Evolutionary conservation across 2,113 vertebrate species (phyloP).

Genomic region (Phalacrocorax carbo): DNA sequence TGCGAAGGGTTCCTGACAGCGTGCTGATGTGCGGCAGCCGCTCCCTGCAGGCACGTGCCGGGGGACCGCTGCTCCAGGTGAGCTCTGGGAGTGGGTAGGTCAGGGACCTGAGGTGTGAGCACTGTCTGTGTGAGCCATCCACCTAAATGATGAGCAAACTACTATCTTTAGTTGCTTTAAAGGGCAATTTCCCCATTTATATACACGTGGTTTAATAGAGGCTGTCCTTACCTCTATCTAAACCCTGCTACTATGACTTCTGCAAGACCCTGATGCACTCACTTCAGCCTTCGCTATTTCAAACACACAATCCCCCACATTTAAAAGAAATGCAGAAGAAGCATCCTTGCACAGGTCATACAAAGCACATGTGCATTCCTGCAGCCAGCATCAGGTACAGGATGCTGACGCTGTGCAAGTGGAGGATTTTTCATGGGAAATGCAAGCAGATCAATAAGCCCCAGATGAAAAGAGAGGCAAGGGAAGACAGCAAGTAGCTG

Average conservation of each 20-base stretch:
- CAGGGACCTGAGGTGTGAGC: neutral
- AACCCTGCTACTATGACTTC: neutral
- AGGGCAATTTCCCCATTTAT: neutral
- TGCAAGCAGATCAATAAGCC: neutral
- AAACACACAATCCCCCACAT: accelerated
- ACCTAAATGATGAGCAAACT: neutral
- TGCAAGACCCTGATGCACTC: neutral
- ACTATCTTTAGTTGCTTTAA: neutral
- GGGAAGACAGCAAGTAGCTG: neutral
- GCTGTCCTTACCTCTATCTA: neutral
- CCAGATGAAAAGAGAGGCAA: neutral
- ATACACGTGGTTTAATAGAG: neutral
- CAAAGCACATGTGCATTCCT: neutral
- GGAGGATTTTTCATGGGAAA: neutral
- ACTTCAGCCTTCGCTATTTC: neutral
- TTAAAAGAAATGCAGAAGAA: neutral
- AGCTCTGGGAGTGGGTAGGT: neutral
- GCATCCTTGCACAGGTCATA: neutral
- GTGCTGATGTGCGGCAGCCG: neutral
- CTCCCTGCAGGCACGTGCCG: neutral
- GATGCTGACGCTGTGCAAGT: neutral
- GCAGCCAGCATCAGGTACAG: neutral
- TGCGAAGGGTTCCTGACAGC: neutral
- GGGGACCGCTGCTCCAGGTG: neutral
- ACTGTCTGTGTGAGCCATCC: neutral